Percentiles rank a stretch among this genome's conserved stretches.
These are phyloP conservation scores for Pseudomyrmex concolor DNA, from an alignment of 1,140 invertebrate species.

Conservation along the genomic window DNA sequence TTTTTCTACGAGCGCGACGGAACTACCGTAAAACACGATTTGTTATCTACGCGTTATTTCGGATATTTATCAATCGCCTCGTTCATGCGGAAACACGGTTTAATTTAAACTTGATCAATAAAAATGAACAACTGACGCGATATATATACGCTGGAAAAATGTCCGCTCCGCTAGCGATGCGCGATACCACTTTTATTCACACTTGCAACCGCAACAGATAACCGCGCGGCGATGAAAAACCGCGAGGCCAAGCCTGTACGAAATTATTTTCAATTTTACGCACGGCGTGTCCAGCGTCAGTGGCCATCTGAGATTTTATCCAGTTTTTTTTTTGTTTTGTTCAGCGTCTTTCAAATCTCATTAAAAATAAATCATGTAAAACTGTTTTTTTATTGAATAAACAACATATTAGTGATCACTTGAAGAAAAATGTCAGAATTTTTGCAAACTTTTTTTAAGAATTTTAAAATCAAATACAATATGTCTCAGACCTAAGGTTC, in stretches of 20 bases:
- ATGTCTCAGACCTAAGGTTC: no score
- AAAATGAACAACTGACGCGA: conserved; percentile 29
- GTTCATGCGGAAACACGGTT: conserved; percentile 24
- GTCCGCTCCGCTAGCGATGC: not conserved
- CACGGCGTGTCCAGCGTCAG: not conserved
- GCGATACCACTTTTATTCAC: conserved; percentile 31
- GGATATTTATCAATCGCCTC: not conserved
- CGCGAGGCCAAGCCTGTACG: not conserved
- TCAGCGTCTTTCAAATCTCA: no score
- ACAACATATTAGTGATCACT: not conserved
- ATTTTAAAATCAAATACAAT: no score
- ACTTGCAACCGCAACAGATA: conserved; percentile 33
- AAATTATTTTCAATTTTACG: conserved; percentile 11
- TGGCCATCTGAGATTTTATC: conserved; percentile 16
- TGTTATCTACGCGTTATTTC: not conserved
- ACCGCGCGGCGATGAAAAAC: conserved; percentile 19
- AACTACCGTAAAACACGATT: not conserved
- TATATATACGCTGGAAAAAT: conserved; percentile 29
- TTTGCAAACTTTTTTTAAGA: no score
- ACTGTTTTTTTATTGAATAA: no score
- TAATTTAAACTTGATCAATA: conserved; percentile 35
- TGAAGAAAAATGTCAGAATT: no score
- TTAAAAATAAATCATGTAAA: no score
- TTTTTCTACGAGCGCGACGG: not conserved
- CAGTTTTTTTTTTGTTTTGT: no score